These are phyloP conservation scores for Oscheius myriophilus DNA, from an alignment of 2,888 invertebrate species.

Conservation along the genomic window DNA sequence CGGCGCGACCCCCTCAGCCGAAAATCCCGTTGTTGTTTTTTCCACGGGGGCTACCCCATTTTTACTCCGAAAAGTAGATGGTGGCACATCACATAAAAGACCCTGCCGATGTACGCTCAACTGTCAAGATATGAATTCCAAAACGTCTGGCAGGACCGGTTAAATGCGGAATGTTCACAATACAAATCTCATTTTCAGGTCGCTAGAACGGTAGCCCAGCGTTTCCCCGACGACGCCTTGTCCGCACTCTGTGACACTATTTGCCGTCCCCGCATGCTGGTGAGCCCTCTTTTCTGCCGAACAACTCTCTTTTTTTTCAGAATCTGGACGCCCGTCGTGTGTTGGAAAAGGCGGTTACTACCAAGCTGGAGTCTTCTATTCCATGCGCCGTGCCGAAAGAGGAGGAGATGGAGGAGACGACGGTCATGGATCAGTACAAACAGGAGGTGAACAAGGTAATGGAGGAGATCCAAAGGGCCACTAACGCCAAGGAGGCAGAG, in stretches of 20 bases:
- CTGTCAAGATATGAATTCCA: too few relatives aligned
- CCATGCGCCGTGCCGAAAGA: constrained; percentile 5
- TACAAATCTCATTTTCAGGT: too few relatives aligned
- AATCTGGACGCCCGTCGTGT: constrained; percentile 3
- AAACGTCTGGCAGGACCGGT: too few relatives aligned
- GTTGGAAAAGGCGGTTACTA: constrained; percentile 2
- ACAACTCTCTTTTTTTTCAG: not conserved
- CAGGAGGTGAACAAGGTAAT: constrained; percentile 1
- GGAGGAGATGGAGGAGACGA: constrained; percentile 5
- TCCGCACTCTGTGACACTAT: constrained; percentile 36
- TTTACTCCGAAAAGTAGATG: too few relatives aligned
- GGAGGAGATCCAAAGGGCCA: constrained; percentile 8
- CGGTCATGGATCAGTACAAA: not conserved
- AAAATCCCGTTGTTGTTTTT: not conserved
- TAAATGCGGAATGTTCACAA: too few relatives aligned
- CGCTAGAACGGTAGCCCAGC: constrained; percentile 26
- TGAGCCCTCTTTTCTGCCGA: not conserved
- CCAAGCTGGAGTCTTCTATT: not conserved
- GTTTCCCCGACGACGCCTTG: constrained; percentile 22
- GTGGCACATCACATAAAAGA: too few relatives aligned
- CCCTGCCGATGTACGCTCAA: too few relatives aligned
- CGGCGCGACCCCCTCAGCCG: not conserved
- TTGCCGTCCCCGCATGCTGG: constrained; percentile 34
- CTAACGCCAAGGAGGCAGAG: not conserved
- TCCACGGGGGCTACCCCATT: too few relatives aligned